These are phyloP conservation scores for Branchinecta sandiegonensis DNA, from an alignment of 2,888 invertebrate genomes.

Conservation along the genomic window DNA sequence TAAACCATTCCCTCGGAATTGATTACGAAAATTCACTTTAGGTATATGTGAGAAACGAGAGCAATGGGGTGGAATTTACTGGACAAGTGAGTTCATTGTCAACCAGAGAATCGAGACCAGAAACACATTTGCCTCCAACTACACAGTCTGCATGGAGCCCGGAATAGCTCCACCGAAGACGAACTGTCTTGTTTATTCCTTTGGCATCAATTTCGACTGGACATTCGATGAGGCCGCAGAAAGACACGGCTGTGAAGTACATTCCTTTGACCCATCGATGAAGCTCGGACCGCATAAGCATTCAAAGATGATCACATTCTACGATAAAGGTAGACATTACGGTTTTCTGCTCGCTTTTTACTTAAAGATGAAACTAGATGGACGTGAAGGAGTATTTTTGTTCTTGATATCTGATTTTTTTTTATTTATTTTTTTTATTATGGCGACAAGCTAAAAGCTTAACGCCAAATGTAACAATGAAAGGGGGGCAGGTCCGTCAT, in stretches of 20 bases:
- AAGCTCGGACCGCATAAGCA: neutral
- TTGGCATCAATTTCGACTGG: constrained; percentile 10
- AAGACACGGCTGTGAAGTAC: neutral
- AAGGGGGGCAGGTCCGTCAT: too few relatives aligned
- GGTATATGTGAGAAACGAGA: neutral
- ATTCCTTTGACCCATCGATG: constrained; percentile 6
- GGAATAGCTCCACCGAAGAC: neutral
- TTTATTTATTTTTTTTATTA: too few relatives aligned
- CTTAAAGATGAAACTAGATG: too few relatives aligned
- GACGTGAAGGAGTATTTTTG: too few relatives aligned
- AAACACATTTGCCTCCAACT: neutral
- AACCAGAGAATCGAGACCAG: neutral
- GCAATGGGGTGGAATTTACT: constrained; percentile 10
- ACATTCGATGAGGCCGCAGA: neutral
- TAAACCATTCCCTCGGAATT: too few relatives aligned
- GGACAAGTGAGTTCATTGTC: constrained; percentile 1
- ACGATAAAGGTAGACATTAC: neutral
- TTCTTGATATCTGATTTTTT: too few relatives aligned
- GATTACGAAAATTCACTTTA: neutral
- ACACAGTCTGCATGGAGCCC: neutral
- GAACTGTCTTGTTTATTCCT: neutral
- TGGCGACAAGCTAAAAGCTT: too few relatives aligned
- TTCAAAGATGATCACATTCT: neutral
- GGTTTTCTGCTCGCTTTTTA: too few relatives aligned
- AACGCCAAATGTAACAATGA: too few relatives aligned